Evolutionary conservation across 2,113 vertebrate genomes (phyloP).

Genomic region (Onychostruthus taczanowskii): DNA sequence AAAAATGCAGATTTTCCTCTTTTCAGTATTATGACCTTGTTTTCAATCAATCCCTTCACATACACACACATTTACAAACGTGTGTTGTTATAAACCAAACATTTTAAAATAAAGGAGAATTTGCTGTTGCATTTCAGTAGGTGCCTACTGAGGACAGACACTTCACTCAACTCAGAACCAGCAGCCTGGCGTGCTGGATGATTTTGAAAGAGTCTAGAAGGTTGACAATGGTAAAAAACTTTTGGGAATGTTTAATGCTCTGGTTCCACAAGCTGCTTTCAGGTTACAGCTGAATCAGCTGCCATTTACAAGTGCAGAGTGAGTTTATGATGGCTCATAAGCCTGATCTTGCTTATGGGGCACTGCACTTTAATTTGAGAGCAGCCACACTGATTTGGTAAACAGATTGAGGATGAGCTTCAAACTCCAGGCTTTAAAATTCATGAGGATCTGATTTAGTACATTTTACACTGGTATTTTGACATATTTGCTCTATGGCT

Average conservation of each 20-base stretch:
- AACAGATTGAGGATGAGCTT: conserved; percentile 35
- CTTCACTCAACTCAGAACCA: not conserved
- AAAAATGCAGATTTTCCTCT: not conserved
- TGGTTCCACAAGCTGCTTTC: not conserved
- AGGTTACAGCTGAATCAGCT: conserved; percentile 12
- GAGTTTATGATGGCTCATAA: conserved; percentile 2
- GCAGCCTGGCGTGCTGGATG: not conserved
- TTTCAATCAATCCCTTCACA: not conserved
- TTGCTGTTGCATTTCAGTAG: not conserved
- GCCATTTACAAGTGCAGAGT: not conserved
- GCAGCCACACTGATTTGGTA: not conserved
- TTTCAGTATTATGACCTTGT: not conserved
- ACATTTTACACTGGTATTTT: not conserved
- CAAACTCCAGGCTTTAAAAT: conserved; percentile 36
- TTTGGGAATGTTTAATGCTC: not conserved
- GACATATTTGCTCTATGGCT: conserved; percentile 1
- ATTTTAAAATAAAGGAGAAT: not conserved
- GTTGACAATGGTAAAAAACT: not conserved
- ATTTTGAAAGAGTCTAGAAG: not conserved
- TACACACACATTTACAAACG: not conserved
- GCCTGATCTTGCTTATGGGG: conserved; percentile 1
- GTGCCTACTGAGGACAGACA: not conserved
- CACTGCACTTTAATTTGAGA: conserved; percentile 23
- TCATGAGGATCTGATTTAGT: conserved; percentile 43
- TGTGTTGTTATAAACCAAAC: not conserved